Evolutionary conservation across 37 sponge, comb jelly and placozoan species (phyloP), one percentile per base, ranked within the genome.

Genomic region (Eunapius fragilis): DNA sequence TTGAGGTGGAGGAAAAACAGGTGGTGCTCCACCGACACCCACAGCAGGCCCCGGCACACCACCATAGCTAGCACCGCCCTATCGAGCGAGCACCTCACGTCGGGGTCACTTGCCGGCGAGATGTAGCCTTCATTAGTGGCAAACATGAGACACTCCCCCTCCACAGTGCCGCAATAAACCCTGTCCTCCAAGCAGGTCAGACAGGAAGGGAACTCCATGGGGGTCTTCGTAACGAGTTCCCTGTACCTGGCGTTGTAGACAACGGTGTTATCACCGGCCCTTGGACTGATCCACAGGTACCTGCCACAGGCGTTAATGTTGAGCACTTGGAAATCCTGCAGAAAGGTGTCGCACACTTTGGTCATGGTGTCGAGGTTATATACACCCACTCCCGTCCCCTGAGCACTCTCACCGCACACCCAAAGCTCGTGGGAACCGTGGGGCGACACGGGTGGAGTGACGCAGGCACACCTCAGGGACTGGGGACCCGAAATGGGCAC

Each of bases 251-350:
- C 58, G 28, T 71, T 72, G 76, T 72, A 87, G 24, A 87, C 81
- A 28, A 80, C 87, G 24, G 72, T 74, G 34, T 50, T 76, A 0
- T 76, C 24, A 0, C 87, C 87, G 30, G 75, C 76, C 45, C 87
- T 30, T 14, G 87, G 81, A 23, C 75, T 75, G 67, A 87, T 82
- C 87, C 87, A 87, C 74, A 80, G 82, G 72, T 81, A 68, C 25
- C 81, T 76, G 26, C 82, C 82, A 30, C 87, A 87, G 28, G 58
- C 76, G 27, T 27, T 22, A 77, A 87, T 81, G 27, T 68, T 50
- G 36, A 69, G 73, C 37, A 80, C 82, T 31, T 87, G 87, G 25
- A 73, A 38, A 27, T 87, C 74, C 30, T 72, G 35, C 33, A 84
- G 27, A 14, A 50, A 68, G 38, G 70, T 72, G n/a, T 71, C 73